Percentiles rank a stretch among this genome's conserved stretches.
These are phyloP conservation scores for Drosophila phalerata DNA, from an alignment of 2,888 invertebrate genomes.

Conservation along the genomic window DNA sequence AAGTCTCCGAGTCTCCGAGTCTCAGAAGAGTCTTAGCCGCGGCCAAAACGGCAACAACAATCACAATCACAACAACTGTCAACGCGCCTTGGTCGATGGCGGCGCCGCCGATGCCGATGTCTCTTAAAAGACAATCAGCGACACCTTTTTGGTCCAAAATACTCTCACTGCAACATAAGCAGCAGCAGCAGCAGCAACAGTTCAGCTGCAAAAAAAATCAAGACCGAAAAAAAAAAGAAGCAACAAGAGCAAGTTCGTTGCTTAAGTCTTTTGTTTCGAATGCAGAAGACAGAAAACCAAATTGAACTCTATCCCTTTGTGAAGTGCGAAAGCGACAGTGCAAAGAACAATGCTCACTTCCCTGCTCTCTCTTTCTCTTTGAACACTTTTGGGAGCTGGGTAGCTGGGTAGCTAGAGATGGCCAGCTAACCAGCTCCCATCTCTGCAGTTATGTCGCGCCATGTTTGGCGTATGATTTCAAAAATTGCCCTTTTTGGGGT, in stretches of 20 bases:
- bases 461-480: conserved; percentile 83
- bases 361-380: conserved; percentile 1
- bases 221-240: conserved; percentile 16
- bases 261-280: conserved; percentile 82
- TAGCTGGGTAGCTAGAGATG: conserved; percentile 13
- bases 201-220: conserved; percentile 26
- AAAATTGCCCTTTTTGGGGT: conserved; percentile 83
- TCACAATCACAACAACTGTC: conserved; percentile 83
- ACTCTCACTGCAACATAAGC: conserved; percentile 66
- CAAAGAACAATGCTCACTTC: conserved; percentile 78
- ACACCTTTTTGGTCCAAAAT: conserved; percentile 84
- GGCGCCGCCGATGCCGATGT: conserved; percentile 81
- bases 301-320: conserved; percentile 82
- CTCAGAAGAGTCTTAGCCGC: conserved; percentile 18
- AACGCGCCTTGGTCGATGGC: conserved; percentile 76
- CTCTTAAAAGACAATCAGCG: conserved; percentile 86
- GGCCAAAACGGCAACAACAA: conserved; percentile 73
- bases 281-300: conserved; percentile 73
- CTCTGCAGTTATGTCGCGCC: conserved; percentile 80
- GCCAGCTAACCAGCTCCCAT: conserved; percentile 34
- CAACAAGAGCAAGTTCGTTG: conserved; percentile 75
- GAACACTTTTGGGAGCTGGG: conserved; percentile 2
- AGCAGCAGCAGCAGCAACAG: conserved; percentile 20
- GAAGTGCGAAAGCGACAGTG: conserved; percentile 83
- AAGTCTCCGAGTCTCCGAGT: conserved; percentile 7